Evolutionary conservation across 2,797 vertebrate genomes (phyloP), one percentile per base, ranked within the genome.

Genomic region (Characodon lateralis): DNA sequence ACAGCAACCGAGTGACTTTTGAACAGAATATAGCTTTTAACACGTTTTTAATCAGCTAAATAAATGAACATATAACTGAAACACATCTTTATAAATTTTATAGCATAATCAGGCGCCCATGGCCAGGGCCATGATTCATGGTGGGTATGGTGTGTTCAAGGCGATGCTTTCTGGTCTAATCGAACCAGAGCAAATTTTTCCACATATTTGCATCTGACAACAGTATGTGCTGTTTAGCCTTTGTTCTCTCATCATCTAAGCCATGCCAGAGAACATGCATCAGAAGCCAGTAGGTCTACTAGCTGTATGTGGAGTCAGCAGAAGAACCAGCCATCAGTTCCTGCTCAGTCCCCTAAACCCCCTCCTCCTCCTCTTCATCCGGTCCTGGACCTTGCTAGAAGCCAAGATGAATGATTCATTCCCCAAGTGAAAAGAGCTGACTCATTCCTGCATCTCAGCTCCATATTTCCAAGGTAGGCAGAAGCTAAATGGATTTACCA

Each of bases 321-420:
- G 82, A 91, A 83, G 88, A 91, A 88, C 85, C 90, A 84, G 86
- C 90, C 89, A 90, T 93, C 86, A 87, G 89, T 86, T 92, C 86
- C 78, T 86, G 85, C 93, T 92, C 78, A 86, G 89, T 89, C 84
- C 88, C 78, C 82, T 79, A 84, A 72, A 77, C 79, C 78, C 75
- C 31, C 20, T 12, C 41, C 87, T 79, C 80, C 74, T 83, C 63
- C 74, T 59, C 46, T 81, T 77, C 76, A 78, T 46, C 85, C 14
- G 26, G 74, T 88, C 85, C 83, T 87, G 87, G 90, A 93, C 84
- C 82, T 80, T 69, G 89, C 89, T 90, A 83, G 87, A 83, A 82
- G 88, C 87, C 87, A 90, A 91, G 94, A 94, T 95, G 94, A 95
- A 95, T 94, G 95, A 95, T 94, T 95, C 94, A 94, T 94, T 91